Evolutionary conservation across 2,888 invertebrate species (phyloP).

Genomic region (Chloroclystis v-ata): DNA sequence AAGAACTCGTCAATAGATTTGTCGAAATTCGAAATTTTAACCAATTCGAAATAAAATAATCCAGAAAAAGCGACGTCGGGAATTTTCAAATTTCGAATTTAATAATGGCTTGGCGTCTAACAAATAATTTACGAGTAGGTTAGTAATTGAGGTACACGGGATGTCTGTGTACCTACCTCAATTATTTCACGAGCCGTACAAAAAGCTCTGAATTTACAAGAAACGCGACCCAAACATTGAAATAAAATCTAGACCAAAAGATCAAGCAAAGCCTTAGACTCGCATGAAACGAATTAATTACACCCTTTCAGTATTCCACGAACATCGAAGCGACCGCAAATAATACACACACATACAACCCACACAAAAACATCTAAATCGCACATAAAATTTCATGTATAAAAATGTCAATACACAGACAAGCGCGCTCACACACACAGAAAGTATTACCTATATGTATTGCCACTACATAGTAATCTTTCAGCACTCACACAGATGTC

Average conservation of each 20-base stretch:
- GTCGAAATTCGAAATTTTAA: too few species aligned
- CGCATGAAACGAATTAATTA: conserved; percentile 70
- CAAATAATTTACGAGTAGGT: too few species aligned
- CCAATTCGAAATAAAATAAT: too few species aligned
- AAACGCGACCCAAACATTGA: neutral
- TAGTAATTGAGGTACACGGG: too few species aligned
- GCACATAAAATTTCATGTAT: conserved; percentile 73
- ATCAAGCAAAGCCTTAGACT: conserved; percentile 27
- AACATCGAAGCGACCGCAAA: conserved; percentile 63
- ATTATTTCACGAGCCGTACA: too few species aligned
- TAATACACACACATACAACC: conserved; percentile 52
- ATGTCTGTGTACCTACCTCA: too few species aligned
- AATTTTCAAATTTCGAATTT: too few species aligned
- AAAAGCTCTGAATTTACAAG: neutral
- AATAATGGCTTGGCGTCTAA: too few species aligned
- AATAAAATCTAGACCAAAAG: conserved; percentile 3
- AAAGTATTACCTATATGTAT: conserved; percentile 60
- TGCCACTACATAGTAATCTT: conserved; percentile 64
- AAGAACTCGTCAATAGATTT: too few species aligned
- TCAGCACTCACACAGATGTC: conserved; percentile 49
- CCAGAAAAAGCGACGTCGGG: too few species aligned
- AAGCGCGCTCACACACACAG: conserved; percentile 39
- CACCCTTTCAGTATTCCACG: conserved; percentile 63
- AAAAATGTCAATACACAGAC: conserved; percentile 74
- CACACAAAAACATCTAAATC: conserved; percentile 59